Base-by-base conservation (phyloP, 2,888 invertebrate genomes). In the Gryllus longicercus region DNA sequence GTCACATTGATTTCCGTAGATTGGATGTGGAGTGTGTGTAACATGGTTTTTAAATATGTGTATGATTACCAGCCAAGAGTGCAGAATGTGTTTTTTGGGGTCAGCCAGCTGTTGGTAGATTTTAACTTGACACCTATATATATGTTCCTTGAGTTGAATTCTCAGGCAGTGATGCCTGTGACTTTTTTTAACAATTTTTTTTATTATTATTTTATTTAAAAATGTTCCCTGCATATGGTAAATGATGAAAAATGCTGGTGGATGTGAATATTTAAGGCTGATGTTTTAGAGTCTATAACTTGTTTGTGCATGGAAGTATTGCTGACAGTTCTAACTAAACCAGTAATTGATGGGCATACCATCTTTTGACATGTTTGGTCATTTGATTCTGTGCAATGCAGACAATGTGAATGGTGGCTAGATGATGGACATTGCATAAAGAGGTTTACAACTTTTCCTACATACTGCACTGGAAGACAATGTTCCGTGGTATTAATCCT, bases 371-470 rank as follows among this genome's bases (percentile, higher is more conserved):
- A n/a, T 74, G 51, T 77, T 77, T 81, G 76, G 51, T 51, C 78
- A 81, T 76, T 78, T n/a, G n/a, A 18, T 63, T 63, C 63, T 63
- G 63, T 78, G 76, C 80, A 87, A 89, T 89, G 90, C 90, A 90
- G 90, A 90, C 90, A 90, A 90, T 90, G 90, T 90, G 90, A 90
- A 89, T 87, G 90, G 90, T 89, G 90, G 90, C 90, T 89, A 85
- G 86, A 86, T 86, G n/a, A 14, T 63, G 63, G 14, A 63, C n/a
- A 63, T 63, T 63, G 16, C 63, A 18, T 63, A 14, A 63, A 8
- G 63, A 63, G 63, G 63, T 14, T 38, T 38, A 63, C n/a, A 14
- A n/a, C 16, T 18, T 63, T 63, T 63, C 63, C 4, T 14, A 63
- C 14, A 63, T 63, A 63, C 63, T 63, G 63, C 63, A 63, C 63